Evolutionary conservation across 2,113 vertebrate genomes (phyloP).

Genomic region (Pygoscelis antarcticus): DNA sequence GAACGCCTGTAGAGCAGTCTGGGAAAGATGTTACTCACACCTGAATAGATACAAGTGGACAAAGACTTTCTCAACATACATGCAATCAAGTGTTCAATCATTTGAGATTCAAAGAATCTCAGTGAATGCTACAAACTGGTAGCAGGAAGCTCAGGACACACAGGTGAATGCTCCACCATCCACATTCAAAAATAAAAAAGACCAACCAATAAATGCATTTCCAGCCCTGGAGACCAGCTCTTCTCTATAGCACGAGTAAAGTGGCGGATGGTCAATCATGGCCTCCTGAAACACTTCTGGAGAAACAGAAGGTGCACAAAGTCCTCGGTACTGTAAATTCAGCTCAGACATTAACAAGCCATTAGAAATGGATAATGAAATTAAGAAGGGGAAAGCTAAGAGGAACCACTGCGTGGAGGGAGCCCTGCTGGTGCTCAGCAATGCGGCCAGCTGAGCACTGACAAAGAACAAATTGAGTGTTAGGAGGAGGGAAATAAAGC

Average conservation of each 20-base stretch:
- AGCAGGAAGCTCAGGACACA: neutral
- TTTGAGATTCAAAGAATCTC: neutral
- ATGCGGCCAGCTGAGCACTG: neutral
- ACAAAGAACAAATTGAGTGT: conserved; percentile 44
- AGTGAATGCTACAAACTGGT: neutral
- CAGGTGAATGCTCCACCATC: neutral
- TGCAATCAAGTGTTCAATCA: neutral
- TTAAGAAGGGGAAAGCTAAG: conserved; percentile 33
- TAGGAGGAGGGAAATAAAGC: conserved; percentile 53
- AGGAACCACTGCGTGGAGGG: neutral
- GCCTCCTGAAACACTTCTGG: neutral
- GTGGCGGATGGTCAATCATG: neutral
- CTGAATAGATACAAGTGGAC: neutral
- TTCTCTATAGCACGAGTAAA: neutral
- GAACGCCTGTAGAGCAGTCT: neutral
- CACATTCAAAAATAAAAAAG: neutral
- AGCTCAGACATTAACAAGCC: conserved; percentile 36
- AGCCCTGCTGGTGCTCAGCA: conserved; percentile 37
- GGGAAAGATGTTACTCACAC: neutral
- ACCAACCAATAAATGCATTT: neutral
- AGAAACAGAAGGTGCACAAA: neutral
- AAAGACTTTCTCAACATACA: neutral
- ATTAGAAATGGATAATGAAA: conserved; percentile 64
- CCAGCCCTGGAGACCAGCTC: neutral
- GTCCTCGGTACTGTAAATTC: neutral